Evolutionary conservation across 2,113 vertebrate genomes (phyloP).

Genomic region (Vidua macroura): DNA sequence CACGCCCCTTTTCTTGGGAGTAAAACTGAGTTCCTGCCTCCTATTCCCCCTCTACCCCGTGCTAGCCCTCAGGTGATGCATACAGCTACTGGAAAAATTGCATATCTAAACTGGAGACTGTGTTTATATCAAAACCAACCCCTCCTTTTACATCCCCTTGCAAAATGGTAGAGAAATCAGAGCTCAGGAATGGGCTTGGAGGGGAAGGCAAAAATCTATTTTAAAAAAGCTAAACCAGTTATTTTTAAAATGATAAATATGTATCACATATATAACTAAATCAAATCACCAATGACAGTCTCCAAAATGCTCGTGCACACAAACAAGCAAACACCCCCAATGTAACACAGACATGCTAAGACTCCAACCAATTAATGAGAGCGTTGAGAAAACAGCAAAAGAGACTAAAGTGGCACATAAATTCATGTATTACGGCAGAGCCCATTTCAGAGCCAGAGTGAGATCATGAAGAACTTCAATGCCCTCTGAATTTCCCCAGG

Average conservation of each 20-base stretch:
- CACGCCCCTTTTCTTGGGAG: background rate
- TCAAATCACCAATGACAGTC: background rate
- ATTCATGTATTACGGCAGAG: background rate
- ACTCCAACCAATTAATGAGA: background rate
- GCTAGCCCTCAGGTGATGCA: background rate
- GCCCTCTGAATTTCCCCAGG: background rate
- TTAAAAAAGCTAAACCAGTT: background rate
- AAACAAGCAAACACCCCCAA: background rate
- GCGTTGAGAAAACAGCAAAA: background rate
- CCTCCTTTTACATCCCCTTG: background rate
- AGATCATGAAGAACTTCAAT: background rate
- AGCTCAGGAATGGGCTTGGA: background rate
- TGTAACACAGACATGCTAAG: background rate
- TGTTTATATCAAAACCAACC: background rate
- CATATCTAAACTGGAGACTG: background rate
- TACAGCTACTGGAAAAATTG: background rate
- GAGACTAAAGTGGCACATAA: background rate
- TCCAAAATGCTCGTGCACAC: background rate
- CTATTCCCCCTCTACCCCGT: background rate
- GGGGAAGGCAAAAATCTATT: background rate
- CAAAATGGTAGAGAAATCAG: background rate
- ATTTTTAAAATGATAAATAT: background rate
- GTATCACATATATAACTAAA: rapidly evolving
- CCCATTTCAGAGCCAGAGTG: background rate
- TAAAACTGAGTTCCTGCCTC: background rate